A percentile compares a stretch with the other conserved stretches of the same genome.
Conservation (phyloP, 2,888 invertebrate species). For the Lepidocyrtinus sp. region DNA sequence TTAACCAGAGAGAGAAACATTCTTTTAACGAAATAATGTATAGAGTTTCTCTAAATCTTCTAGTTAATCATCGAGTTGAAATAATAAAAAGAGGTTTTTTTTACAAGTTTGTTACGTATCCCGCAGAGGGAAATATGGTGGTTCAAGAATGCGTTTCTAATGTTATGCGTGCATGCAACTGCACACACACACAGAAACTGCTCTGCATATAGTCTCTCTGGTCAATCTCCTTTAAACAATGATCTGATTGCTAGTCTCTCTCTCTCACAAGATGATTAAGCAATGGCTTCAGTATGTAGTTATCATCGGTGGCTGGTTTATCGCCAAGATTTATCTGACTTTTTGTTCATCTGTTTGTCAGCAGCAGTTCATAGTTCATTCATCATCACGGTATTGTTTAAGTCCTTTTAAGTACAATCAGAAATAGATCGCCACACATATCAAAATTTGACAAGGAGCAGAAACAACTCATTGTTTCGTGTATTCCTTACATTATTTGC, state of each 20-base stretch:
- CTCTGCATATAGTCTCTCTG: too few relatives aligned
- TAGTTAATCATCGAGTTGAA: neutral
- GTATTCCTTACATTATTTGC: too few relatives aligned
- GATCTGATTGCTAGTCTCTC: too few relatives aligned
- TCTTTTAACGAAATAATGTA: neutral
- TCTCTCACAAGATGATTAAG: too few relatives aligned
- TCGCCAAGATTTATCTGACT: too few relatives aligned
- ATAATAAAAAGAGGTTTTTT: neutral
- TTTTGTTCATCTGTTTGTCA: too few relatives aligned
- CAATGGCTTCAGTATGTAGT: too few relatives aligned
- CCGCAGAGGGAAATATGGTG: conserved; percentile 49
- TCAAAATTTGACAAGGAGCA: neutral
- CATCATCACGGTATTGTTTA: conserved; percentile 50
- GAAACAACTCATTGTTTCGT: neutral
- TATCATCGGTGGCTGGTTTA: too few relatives aligned
- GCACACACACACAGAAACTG: too few relatives aligned
- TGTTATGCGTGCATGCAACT: conserved; percentile 17
- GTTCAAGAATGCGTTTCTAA: conserved; percentile 57
- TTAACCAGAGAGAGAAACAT: too few relatives aligned
- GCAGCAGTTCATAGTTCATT: neutral
- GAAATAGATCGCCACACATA: conserved; percentile 54
- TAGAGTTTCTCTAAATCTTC: neutral
- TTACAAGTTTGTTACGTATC: conserved; percentile 35
- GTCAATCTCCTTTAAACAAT: too few relatives aligned
- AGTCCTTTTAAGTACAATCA: neutral